Percentiles rank a stretch among this genome's conserved stretches.
Evolutionary conservation across 1,140 invertebrate species (phyloP).

Genomic region (Hylyphantes graminicola): DNA sequence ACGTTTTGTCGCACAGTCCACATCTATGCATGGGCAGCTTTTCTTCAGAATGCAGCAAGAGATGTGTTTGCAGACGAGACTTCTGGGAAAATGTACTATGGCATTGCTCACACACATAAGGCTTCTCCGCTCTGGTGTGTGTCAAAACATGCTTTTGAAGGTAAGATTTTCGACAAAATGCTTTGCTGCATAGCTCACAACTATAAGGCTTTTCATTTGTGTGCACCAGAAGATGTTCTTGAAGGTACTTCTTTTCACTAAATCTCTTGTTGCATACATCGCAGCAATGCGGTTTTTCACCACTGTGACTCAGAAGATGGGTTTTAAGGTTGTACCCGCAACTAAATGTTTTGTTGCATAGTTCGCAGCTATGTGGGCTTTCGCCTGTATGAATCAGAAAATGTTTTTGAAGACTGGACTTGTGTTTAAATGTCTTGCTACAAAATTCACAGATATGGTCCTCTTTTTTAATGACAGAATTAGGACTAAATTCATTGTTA

Average conservation of each 20-base stretch:
- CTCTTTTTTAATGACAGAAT: too few relatives aligned
- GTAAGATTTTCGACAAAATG: background rate
- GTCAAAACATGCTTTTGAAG: background rate
- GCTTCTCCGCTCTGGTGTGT: constrained; percentile 70
- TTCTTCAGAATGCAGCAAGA: constrained; percentile 78
- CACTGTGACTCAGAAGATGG: constrained; percentile 63
- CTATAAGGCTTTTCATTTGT: constrained; percentile 42
- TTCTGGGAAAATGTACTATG: background rate
- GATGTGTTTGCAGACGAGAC: constrained; percentile 87
- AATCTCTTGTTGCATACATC: constrained; percentile 67
- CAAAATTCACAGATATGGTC: constrained; percentile 16
- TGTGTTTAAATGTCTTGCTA: constrained; percentile 4
- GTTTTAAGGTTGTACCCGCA: background rate
- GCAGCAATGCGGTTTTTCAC: constrained; percentile 62
- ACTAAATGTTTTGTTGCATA: background rate
- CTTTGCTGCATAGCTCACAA: constrained; percentile 21
- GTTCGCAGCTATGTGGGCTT: constrained; percentile 71
- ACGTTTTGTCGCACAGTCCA: constrained; percentile 66
- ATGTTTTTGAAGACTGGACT: constrained; percentile 2
- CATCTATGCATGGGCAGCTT: constrained; percentile 77
- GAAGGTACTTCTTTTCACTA: constrained; percentile 8
- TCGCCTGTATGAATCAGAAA: constrained; percentile 64
- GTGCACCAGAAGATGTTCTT: constrained; percentile 32
- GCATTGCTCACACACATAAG: constrained; percentile 71
- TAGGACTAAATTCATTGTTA: too few relatives aligned